Percentiles rank a stretch among this genome's conserved stretches.
Evolutionary conservation across 2,113 vertebrate species (phyloP).

Genomic region (Irena cyanogastra): DNA sequence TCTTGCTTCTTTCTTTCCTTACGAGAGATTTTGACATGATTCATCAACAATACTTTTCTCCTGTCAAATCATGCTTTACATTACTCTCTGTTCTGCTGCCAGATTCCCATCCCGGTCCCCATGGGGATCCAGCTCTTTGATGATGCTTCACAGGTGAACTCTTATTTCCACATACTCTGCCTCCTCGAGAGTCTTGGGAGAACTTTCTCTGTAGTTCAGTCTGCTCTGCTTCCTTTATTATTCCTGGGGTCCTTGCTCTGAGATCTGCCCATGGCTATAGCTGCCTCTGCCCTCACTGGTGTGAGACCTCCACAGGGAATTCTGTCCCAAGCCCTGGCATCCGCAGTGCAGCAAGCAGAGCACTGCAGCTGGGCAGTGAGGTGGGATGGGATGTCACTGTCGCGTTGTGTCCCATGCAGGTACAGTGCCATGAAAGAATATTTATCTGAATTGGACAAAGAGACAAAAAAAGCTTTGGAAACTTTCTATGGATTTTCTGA

Average conservation of each 20-base stretch:
- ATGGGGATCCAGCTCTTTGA: background rate
- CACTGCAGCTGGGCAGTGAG: background rate
- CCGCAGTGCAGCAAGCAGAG: accelerated
- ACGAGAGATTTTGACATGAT: background rate
- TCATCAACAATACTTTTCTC: background rate
- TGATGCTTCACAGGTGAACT: background rate
- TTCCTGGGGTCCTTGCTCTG: background rate
- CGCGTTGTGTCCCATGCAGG: conserved; percentile 3
- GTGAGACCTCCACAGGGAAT: background rate
- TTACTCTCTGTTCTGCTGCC: background rate
- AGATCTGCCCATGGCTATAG: accelerated
- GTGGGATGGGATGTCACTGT: background rate
- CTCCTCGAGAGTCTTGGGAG: background rate
- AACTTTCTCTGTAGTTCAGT: background rate
- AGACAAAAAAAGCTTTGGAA: conserved; percentile 65
- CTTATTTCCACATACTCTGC: background rate
- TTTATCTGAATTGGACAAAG: conserved; percentile 71
- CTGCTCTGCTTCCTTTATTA: background rate
- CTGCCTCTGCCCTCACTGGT: background rate
- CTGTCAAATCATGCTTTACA: background rate
- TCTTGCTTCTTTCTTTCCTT: background rate
- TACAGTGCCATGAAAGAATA: conserved; percentile 73
- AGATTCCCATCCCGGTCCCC: background rate
- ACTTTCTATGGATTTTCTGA: conserved; percentile 69
- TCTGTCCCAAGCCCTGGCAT: background rate